phyloP scores from a whole-genome alignment of 2,113 vertebrate genomes.

The Lipophrys pholis region DNA sequence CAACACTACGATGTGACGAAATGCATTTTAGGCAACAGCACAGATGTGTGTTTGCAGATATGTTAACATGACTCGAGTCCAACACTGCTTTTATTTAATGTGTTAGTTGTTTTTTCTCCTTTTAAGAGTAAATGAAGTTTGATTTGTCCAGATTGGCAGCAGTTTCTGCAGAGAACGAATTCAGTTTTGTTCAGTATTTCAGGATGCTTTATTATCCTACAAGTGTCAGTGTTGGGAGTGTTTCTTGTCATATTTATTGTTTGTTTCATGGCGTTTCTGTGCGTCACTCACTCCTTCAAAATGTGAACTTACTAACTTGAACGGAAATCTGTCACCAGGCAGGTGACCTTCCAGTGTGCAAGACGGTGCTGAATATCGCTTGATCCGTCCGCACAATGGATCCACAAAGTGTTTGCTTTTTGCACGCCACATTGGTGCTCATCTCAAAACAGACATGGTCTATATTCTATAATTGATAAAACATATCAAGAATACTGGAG shows the following conservation, averaged over 20 bases:
- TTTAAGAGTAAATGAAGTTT: not conserved
- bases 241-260: slow-evolving; percentile 37
- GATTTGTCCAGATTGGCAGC: not conserved
- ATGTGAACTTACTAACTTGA: slow-evolving; percentile 43
- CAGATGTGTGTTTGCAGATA: not conserved
- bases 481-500: too few relatives aligned
- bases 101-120: slow-evolving; percentile 10
- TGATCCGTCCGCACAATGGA: not conserved
- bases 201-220: not conserved
- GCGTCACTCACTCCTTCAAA: slow-evolving; percentile 58
- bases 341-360: slow-evolving; percentile 6
- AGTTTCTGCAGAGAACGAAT: too few relatives aligned
- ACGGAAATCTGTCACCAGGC: not conserved
- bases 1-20: slow-evolving; percentile 8
- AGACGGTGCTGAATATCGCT: not conserved
- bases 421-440: not conserved
- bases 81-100: slow-evolving; percentile 31
- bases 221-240: slow-evolving; percentile 41
- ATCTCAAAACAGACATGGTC: too few relatives aligned
- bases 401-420: not conserved
- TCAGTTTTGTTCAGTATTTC: slow-evolving; percentile 21
- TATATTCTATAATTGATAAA: too few relatives aligned
- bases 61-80: not conserved
- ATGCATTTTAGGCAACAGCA: slow-evolving; percentile 2
- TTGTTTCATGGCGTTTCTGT: slow-evolving; percentile 59